phyloP scores from a whole-genome alignment of 2,797 vertebrate species.

The Botia almorhae region DNA sequence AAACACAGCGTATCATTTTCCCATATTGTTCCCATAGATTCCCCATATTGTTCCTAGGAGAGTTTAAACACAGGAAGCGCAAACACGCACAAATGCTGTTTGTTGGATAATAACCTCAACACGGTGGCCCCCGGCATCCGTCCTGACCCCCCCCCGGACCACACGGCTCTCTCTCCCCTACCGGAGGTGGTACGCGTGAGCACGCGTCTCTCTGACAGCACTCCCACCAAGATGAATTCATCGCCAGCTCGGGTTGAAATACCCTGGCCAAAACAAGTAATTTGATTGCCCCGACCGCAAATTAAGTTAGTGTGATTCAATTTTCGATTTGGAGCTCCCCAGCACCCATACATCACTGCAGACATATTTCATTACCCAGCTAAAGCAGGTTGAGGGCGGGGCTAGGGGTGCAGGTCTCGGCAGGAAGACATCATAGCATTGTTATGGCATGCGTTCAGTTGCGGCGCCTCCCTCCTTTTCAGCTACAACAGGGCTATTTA shows the following conservation, averaged over 20 bases:
- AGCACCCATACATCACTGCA: conserved; percentile 82
- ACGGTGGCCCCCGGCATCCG: conserved; percentile 59
- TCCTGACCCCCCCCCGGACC: conserved; percentile 22
- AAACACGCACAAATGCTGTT: background rate
- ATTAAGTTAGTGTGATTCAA: conserved; percentile 89
- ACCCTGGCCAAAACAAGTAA: conserved; percentile 84
- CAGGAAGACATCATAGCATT: conserved; percentile 80
- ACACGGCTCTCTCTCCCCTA: conserved; percentile 2
- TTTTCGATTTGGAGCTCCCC: conserved; percentile 84
- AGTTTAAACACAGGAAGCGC: background rate
- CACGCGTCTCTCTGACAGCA: conserved; percentile 73
- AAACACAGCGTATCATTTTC: background rate
- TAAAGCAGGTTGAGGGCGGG: conserved; percentile 71
- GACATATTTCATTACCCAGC: conserved; percentile 87
- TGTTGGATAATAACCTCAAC: conserved; percentile 60
- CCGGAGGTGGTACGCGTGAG: conserved; percentile 21
- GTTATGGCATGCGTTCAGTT: conserved; percentile 68
- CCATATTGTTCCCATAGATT: background rate
- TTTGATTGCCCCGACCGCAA: conserved; percentile 86
- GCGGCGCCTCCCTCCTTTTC: conserved; percentile 37
- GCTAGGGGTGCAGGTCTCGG: conserved; percentile 65
- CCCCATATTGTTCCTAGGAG: background rate
- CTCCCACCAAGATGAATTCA: conserved; percentile 86
- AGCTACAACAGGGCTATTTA: conserved; percentile 50
- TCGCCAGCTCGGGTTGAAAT: conserved; percentile 74